These are phyloP conservation scores for Intellagama lesueurii DNA, from an alignment of 2,797 vertebrate genomes.

Conservation along the genomic window DNA sequence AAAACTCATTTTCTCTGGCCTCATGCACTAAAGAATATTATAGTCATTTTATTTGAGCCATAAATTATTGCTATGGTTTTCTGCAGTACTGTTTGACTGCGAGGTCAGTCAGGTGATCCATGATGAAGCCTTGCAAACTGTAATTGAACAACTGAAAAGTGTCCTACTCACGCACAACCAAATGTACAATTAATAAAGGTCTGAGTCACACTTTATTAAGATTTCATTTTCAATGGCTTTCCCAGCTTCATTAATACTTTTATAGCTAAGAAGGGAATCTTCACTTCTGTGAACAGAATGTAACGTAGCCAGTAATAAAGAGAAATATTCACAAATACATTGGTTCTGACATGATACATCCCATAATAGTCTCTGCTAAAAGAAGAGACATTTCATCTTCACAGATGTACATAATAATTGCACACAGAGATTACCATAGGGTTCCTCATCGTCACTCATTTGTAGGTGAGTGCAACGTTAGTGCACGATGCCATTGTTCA, in stretches of 20 bases:
- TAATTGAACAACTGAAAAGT: not conserved
- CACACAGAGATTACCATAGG: not conserved
- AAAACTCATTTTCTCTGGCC: not conserved
- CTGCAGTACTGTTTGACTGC: not conserved
- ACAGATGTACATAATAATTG: not conserved
- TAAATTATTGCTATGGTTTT: not conserved
- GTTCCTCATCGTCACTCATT: too few species aligned
- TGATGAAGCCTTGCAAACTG: not conserved
- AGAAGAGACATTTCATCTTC: not conserved
- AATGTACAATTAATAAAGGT: constrained; percentile 3
- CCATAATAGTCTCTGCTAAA: not conserved
- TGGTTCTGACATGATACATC: not conserved
- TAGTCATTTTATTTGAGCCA: constrained; percentile 3
- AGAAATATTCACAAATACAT: not conserved
- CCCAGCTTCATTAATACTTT: not conserved
- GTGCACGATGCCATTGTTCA: too few species aligned
- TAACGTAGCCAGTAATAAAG: not conserved
- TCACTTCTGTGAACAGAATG: not conserved
- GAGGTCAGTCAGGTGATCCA: not conserved
- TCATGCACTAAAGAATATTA: not conserved
- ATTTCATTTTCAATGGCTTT: not conserved
- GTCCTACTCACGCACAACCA: not conserved
- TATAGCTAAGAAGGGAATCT: not conserved
- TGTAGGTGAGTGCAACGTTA: too few species aligned
- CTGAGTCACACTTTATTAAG: not conserved